A percentile compares a stretch with the other conserved stretches of the same genome.
These are phyloP conservation scores for Trypoxylus dichotomus DNA, from an alignment of 1,140 invertebrate genomes.

Conservation along the genomic window DNA sequence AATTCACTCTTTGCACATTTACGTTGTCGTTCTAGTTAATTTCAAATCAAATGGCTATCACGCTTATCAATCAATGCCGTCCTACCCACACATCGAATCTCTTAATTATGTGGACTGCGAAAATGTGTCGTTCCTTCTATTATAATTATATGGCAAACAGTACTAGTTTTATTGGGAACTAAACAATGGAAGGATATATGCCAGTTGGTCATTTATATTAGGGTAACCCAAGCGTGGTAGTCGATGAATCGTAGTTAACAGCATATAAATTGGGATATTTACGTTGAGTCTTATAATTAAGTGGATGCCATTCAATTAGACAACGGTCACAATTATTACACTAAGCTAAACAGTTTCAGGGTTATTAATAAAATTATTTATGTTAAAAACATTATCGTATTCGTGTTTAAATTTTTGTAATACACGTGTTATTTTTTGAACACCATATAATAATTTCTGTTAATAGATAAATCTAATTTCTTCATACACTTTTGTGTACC, in stretches of 20 bases:
- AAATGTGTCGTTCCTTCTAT: slow-evolving; percentile 18
- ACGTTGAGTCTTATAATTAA: neutral
- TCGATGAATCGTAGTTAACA: slow-evolving; percentile 45
- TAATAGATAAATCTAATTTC: too few species aligned
- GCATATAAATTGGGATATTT: slow-evolving; percentile 51
- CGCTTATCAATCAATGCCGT: slow-evolving; percentile 28
- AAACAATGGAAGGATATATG: neutral
- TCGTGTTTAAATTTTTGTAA: too few species aligned
- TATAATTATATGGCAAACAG: slow-evolving; percentile 20
- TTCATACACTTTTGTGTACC: too few species aligned
- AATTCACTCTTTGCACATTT: neutral
- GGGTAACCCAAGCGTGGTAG: slow-evolving; percentile 41
- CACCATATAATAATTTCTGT: too few species aligned
- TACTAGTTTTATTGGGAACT: slow-evolving; percentile 19
- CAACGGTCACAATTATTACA: neutral
- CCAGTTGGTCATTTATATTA: slow-evolving; percentile 39
- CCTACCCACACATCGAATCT: slow-evolving; percentile 27
- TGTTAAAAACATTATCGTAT: too few species aligned
- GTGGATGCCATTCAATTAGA: neutral
- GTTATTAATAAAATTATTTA: too few species aligned
- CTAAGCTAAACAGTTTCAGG: neutral
- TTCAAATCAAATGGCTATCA: slow-evolving; percentile 6
- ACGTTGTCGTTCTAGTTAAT: slow-evolving; percentile 1
- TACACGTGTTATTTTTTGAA: too few species aligned
- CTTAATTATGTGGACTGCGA: slow-evolving; percentile 22